Evolutionary conservation across 2,888 invertebrate genomes (phyloP).

Genomic region (Crioceris asparagi): DNA sequence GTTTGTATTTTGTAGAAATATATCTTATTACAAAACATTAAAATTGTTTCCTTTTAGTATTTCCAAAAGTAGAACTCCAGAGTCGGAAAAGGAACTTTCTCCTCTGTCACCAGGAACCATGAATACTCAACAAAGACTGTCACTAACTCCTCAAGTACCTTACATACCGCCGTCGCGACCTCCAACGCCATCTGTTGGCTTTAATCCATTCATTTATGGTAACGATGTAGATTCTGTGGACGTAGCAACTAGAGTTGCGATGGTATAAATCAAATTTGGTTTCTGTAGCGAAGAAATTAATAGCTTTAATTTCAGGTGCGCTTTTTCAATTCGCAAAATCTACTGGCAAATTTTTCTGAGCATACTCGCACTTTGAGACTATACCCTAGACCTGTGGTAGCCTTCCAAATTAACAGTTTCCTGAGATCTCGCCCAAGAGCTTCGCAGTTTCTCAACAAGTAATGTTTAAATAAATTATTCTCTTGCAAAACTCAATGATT

Average conservation of each 20-base stretch:
- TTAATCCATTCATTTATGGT: slow-evolving; percentile 85
- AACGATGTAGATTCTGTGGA: slow-evolving; percentile 97
- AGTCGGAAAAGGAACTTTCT: slow-evolving; percentile 15
- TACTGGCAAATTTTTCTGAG: slow-evolving; percentile 94
- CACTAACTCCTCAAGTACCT: slow-evolving; percentile 24
- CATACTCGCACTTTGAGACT: slow-evolving; percentile 92
- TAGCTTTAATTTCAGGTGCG: slow-evolving; percentile 52
- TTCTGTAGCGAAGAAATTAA: neutral
- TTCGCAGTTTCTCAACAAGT: slow-evolving; percentile 67
- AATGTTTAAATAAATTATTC: neutral
- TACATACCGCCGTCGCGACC: slow-evolving; percentile 37
- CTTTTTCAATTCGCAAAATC: slow-evolving; percentile 96
- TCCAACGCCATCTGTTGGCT: slow-evolving; percentile 40
- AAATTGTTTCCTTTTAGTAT: slow-evolving; percentile 9
- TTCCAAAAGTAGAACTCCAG: slow-evolving; percentile 15
- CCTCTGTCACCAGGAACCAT: slow-evolving; percentile 23
- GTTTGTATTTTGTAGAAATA: slow-evolving; percentile 17
- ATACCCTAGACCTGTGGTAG: slow-evolving; percentile 97
- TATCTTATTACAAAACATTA: neutral
- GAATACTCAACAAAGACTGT: slow-evolving; percentile 23
- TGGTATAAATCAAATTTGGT: slow-evolving; percentile 55
- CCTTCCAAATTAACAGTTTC: slow-evolving; percentile 96
- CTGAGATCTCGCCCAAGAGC: slow-evolving; percentile 84
- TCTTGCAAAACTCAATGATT: neutral
- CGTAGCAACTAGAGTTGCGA: slow-evolving; percentile 93